Percentiles rank a stretch among this genome's conserved stretches.
These are phyloP conservation scores for Celastrina argiolus DNA, from an alignment of 2,888 invertebrate species.

Conservation along the genomic window DNA sequence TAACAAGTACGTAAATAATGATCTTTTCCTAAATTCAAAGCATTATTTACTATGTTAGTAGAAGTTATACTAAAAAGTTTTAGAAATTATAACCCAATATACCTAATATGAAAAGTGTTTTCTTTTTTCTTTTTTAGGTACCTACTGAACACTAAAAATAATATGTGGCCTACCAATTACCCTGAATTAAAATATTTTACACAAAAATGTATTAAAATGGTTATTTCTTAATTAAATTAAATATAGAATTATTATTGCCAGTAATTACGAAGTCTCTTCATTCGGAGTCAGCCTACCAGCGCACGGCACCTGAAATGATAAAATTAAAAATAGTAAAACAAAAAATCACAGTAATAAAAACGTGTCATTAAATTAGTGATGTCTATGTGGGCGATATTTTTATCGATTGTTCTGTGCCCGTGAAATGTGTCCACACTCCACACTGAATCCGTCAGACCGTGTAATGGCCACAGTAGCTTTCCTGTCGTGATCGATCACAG, in stretches of 20 bases:
- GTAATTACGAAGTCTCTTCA: neutral
- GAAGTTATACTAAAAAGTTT: no score
- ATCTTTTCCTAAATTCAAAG: no score
- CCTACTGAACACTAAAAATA: no score
- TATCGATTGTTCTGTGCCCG: conserved; percentile 51
- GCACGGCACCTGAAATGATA: conserved; percentile 38
- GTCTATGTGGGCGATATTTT: conserved; percentile 49
- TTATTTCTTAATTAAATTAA: no score
- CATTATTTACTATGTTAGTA: no score
- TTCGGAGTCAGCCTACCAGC: neutral
- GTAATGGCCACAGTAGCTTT: conserved; percentile 47
- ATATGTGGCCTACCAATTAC: no score
- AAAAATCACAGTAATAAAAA: conserved; percentile 35
- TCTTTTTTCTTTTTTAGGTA: no score
- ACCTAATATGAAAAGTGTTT: no score
- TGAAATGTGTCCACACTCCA: conserved; percentile 44
- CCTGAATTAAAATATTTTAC: no score
- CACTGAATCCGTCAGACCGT: conserved; percentile 52
- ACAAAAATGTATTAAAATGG: no score
- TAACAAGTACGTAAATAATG: no score
- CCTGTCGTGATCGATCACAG: conserved; percentile 64
- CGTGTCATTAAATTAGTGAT: conserved; percentile 54
- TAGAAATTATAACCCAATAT: no score
- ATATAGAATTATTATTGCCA: neutral
- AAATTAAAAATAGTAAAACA: conserved; percentile 28